Evolutionary conservation across 1,140 invertebrate species (phyloP).

Genomic region (Drosophila melanogaster): DNA sequence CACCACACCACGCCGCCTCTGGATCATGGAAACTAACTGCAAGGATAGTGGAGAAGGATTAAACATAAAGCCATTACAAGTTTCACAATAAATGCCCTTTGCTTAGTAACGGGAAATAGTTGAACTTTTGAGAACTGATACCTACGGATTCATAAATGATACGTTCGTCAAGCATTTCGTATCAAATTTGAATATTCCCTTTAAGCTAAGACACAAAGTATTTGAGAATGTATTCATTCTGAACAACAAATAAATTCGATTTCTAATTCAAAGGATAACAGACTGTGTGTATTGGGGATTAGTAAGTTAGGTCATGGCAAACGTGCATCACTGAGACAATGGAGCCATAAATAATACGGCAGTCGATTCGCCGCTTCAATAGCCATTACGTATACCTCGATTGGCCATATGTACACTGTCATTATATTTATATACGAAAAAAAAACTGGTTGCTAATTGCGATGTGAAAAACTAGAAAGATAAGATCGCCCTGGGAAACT

Average conservation of each 20-base stretch:
- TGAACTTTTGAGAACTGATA: too few relatives aligned
- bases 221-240: too few relatives aligned
- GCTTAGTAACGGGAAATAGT: background rate
- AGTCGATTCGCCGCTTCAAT: constrained; percentile 39
- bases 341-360: constrained; percentile 54
- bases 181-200: too few relatives aligned
- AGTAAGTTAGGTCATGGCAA: constrained; percentile 74
- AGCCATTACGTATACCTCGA: constrained; percentile 42
- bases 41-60: constrained; percentile 7
- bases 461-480: constrained; percentile 43
- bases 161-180: too few relatives aligned
- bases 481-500: constrained; percentile 28
- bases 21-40: constrained; percentile 27
- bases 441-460: constrained; percentile 70
- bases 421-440: constrained; percentile 48
- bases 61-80: background rate
- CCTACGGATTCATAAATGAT: too few relatives aligned
- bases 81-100: constrained; percentile 11
- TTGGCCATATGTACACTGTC: constrained; percentile 39
- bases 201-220: too few relatives aligned
- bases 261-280: constrained; percentile 4
- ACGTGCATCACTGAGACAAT: constrained; percentile 55
- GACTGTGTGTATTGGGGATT: constrained; percentile 1
- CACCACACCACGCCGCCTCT: constrained; percentile 16
- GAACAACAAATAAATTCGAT: background rate